Conservation (phyloP, 2,888 invertebrate species). For the Luffia ferchaultella region DNA sequence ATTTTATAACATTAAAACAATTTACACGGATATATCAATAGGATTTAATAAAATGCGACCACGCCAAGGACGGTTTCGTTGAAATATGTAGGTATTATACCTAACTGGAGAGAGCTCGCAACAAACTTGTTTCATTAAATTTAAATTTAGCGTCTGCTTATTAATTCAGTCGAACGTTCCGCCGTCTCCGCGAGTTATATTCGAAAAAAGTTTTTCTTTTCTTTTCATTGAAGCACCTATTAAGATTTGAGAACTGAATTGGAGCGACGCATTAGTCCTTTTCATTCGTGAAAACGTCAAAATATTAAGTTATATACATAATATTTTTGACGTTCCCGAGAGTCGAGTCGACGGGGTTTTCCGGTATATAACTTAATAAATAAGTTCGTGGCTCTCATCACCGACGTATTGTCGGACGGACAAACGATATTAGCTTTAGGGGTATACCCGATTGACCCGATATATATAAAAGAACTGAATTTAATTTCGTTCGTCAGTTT, state of each 20-base stretch:
- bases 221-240: constrained; percentile 3
- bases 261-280: background rate
- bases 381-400: background rate
- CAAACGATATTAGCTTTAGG: background rate
- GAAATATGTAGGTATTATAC: too few species aligned
- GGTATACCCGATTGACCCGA: too few species aligned
- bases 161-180: constrained; percentile 44
- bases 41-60: too few species aligned
- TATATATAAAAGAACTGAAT: too few species aligned
- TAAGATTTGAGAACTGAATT: background rate
- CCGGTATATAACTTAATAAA: background rate
- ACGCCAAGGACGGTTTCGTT: too few species aligned
- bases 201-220: constrained; percentile 26
- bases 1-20: too few species aligned
- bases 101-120: constrained; percentile 30
- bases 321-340: background rate
- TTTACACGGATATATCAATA: too few species aligned
- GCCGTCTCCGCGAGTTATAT: constrained; percentile 27
- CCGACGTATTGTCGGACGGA: background rate
- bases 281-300: background rate
- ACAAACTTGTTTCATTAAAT: constrained; percentile 57
- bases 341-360: background rate
- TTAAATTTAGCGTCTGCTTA: constrained; percentile 51
- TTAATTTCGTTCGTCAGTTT: too few species aligned
- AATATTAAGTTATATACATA: too few species aligned